A percentile compares a stretch with the other conserved stretches of the same genome.
phyloP scores from a whole-genome alignment of 2,888 invertebrate species.

The Osmoderma eremita region DNA sequence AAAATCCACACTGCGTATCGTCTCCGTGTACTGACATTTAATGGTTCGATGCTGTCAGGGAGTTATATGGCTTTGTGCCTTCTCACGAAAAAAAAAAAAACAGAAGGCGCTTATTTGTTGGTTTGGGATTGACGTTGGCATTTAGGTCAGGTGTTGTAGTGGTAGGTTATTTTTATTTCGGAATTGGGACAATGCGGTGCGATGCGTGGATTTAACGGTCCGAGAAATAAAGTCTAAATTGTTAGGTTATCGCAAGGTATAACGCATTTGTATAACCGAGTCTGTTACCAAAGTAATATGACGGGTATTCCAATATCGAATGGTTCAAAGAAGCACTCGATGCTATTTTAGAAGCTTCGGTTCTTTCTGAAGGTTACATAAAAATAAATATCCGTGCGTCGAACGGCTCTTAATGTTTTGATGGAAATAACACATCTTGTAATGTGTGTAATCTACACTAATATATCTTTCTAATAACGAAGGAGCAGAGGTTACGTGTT shows the following conservation, averaged over 20 bases:
- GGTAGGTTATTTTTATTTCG: conserved; percentile 33
- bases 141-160: conserved; percentile 19
- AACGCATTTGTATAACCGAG: too few relatives aligned
- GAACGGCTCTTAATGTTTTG: too few relatives aligned
- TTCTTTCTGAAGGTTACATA: too few relatives aligned
- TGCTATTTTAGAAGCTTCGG: too few relatives aligned
- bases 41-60: conserved; percentile 6
- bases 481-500: too few relatives aligned
- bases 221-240: not conserved
- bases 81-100: conserved; percentile 1
- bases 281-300: too few relatives aligned
- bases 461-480: too few relatives aligned
- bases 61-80: not conserved
- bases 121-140: conserved; percentile 20
- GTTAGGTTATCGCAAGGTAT: not conserved
- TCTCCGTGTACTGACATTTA: conserved; percentile 21
- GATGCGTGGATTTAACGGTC: conserved; percentile 1
- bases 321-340: too few relatives aligned
- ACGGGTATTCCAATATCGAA: too few relatives aligned
- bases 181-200: conserved; percentile 26
- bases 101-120: conserved; percentile 10
- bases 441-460: too few relatives aligned
- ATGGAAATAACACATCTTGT: too few relatives aligned
- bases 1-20: conserved; percentile 5
- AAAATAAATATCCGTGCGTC: too few relatives aligned